Evolutionary conservation across 1,140 invertebrate genomes (phyloP).

Genomic region (Drosophila simulans): DNA sequence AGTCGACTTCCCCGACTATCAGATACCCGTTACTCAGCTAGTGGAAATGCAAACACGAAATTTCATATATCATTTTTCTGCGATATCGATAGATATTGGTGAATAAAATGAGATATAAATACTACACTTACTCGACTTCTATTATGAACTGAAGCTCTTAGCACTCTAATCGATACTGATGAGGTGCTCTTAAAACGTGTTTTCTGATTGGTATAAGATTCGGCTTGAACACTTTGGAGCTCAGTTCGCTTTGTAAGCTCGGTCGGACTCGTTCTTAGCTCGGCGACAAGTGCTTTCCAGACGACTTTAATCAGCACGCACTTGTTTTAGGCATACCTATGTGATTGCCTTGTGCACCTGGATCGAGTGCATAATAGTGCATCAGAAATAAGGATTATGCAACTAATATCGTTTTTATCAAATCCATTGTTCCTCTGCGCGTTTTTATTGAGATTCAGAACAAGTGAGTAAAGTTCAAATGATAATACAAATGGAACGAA

Average conservation of each 20-base stretch:
- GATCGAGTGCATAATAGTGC: conserved; percentile 7
- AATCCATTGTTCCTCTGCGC: conserved; percentile 19
- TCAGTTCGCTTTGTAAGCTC: conserved; percentile 49
- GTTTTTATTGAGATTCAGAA: conserved; percentile 19
- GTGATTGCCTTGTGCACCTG: neutral
- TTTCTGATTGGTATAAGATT: conserved; percentile 18
- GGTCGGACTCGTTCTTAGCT: conserved; percentile 23
- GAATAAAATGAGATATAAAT: too few relatives aligned
- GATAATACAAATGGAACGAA: conserved; percentile 43
- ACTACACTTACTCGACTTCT: too few relatives aligned
- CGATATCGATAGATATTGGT: too few relatives aligned
- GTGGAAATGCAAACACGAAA: too few relatives aligned
- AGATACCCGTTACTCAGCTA: too few relatives aligned
- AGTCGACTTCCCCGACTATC: too few relatives aligned
- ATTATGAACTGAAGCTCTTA: neutral
- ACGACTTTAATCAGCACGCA: conserved; percentile 18
- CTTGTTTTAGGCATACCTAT: conserved; percentile 4
- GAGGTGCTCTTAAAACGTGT: conserved; percentile 30
- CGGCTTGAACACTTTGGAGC: neutral
- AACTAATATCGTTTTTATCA: conserved; percentile 12
- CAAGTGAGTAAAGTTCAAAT: conserved; percentile 67
- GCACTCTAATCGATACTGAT: neutral
- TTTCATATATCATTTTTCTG: too few relatives aligned
- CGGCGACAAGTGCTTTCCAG: conserved; percentile 8
- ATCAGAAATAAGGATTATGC: conserved; percentile 15